phyloP scores from a whole-genome alignment of 2,888 invertebrate species.

The Meliscaeva auricollis region DNA sequence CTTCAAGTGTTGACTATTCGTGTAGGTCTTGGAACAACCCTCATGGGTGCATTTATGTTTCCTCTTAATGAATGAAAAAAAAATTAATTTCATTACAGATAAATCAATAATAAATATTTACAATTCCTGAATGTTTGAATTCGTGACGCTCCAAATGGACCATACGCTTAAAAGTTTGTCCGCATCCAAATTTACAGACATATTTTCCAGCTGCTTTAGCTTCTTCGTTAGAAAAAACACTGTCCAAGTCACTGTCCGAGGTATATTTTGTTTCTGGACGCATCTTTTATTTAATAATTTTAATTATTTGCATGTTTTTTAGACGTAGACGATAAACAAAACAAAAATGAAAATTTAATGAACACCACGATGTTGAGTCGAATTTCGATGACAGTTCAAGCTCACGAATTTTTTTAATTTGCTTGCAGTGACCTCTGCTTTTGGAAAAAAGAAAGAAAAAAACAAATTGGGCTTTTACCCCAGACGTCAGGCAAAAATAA shows the following conservation, averaged over 20 bases:
- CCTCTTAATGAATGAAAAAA: conserved; percentile 82
- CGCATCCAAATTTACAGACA: conserved; percentile 85
- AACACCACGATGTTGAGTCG: not conserved
- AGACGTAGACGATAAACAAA: not conserved
- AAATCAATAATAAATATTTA: conserved; percentile 80
- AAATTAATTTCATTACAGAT: not conserved
- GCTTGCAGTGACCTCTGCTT: no score
- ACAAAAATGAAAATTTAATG: not conserved
- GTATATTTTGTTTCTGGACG: conserved; percentile 77
- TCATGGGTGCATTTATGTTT: conserved; percentile 86
- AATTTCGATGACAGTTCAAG: no score
- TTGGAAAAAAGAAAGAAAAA: no score
- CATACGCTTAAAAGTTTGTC: conserved; percentile 85
- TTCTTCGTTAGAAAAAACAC: conserved; percentile 78
- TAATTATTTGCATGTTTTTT: not conserved
- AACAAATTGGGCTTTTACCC: no score
- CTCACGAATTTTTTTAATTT: no score
- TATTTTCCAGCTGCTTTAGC: conserved; percentile 79
- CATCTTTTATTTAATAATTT: conserved; percentile 76
- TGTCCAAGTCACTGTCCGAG: conserved; percentile 82
- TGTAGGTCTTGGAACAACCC: conserved; percentile 87
- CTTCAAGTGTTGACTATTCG: conserved; percentile 87
- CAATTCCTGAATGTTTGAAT: conserved; percentile 86
- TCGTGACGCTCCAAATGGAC: conserved; percentile 86
- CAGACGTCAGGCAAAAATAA: no score